A percentile compares a stretch with the other conserved stretches of the same genome.
Evolutionary conservation across 2,113 vertebrate genomes (phyloP).

Genomic region (Microcebus ravelobensis): DNA sequence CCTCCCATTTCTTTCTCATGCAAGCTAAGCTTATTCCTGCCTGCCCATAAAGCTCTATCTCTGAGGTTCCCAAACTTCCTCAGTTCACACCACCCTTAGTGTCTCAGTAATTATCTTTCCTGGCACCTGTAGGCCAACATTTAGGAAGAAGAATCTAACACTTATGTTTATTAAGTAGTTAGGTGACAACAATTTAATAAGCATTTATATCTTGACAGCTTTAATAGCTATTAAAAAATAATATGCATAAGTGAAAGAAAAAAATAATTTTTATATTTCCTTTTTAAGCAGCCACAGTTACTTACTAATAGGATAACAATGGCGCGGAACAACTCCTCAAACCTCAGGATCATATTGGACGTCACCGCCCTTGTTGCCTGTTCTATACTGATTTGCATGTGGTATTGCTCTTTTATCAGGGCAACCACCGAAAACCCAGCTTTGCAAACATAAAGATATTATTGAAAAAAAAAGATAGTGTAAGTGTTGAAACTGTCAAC

Average conservation of each 20-base stretch:
- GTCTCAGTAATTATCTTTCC: background rate
- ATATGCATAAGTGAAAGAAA: background rate
- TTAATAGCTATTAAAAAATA: background rate
- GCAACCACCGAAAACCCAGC: background rate
- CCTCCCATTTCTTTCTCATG: background rate
- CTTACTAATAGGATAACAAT: background rate
- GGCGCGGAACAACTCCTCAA: background rate
- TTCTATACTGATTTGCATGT: background rate
- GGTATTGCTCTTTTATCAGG: background rate
- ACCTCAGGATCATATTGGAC: background rate
- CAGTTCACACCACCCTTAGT: background rate
- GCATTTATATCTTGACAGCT: background rate
- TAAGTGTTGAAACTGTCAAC: background rate
- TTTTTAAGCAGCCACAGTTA: background rate
- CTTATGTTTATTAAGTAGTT: conserved; percentile 26
- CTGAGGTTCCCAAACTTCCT: background rate
- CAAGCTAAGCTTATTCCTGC: background rate
- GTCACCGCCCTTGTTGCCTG: background rate
- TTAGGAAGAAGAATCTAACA: background rate
- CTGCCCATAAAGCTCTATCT: background rate
- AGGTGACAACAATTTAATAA: conserved; percentile 2
- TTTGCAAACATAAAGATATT: background rate
- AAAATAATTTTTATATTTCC: background rate
- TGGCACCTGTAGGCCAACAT: background rate
- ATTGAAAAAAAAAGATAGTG: background rate